Conservation (phyloP, 2,888 invertebrate genomes). For the Agriopis leucophaearia region DNA sequence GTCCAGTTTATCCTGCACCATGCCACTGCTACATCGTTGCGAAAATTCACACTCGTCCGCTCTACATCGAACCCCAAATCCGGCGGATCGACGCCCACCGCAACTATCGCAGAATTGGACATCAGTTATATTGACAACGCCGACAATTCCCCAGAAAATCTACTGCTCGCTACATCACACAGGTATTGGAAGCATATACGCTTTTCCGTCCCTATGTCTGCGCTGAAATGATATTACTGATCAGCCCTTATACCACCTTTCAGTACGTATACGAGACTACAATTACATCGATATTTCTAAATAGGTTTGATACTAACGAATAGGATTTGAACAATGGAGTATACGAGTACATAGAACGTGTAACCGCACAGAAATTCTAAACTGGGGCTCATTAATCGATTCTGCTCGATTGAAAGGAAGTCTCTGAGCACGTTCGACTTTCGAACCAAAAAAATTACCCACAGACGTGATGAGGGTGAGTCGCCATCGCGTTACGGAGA, state of each 20-base stretch:
- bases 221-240: slow-evolving; percentile 71
- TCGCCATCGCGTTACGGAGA: slow-evolving; percentile 68
- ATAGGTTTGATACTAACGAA: slow-evolving; percentile 36
- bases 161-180: slow-evolving; percentile 56
- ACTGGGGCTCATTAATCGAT: slow-evolving; percentile 69
- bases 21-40: slow-evolving; percentile 54
- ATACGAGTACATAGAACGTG: slow-evolving; percentile 45
- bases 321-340: slow-evolving; percentile 41
- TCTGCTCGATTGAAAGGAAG: slow-evolving; percentile 64
- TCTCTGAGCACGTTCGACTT: slow-evolving; percentile 67
- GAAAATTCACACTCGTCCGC: slow-evolving; percentile 70
- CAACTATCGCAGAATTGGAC: slow-evolving; percentile 70
- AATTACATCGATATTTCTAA: slow-evolving; percentile 47
- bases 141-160: slow-evolving; percentile 59
- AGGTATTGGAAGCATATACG: slow-evolving; percentile 69
- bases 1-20: slow-evolving; percentile 65
- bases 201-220: slow-evolving; percentile 72
- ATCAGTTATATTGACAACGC: slow-evolving; percentile 52
- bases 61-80: slow-evolving; percentile 72
- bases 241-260: slow-evolving; percentile 60
- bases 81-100: slow-evolving; percentile 52
- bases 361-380: slow-evolving; percentile 57
- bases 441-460: slow-evolving; percentile 67
- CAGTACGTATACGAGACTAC: slow-evolving; percentile 38
- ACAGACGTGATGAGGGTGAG: slow-evolving; percentile 71